Evolutionary conservation across 2,888 invertebrate genomes (phyloP), one percentile per base, ranked within the genome.

Genomic region (Keiferia lycopersicella): DNA sequence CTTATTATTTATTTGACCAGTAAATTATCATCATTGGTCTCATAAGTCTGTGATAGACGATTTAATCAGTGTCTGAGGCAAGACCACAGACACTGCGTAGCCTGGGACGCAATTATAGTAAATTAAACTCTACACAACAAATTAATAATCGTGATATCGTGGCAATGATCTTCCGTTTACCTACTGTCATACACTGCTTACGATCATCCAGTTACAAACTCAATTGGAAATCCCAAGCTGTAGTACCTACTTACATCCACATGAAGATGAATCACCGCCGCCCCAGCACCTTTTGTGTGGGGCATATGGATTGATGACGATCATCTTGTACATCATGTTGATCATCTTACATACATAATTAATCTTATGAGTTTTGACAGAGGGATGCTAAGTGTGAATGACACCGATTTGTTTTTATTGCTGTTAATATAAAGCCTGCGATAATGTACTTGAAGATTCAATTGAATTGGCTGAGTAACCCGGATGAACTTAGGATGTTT

Each of bases 351-450:
- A 0, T 45, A 22, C 50, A 8, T 18, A 16, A 22, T 59, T 41
- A 39, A 59, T 59, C 22, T 59, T 39, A 22, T 6, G 18, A 10
- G 39, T 70, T 72, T 68, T 71, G 74, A 69, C 71, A 75, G 64
- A 71, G 74, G 76, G 76, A 78, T 76, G 69, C 45, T 16, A 45
- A 56, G 45, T 60, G 60, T 60, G 60, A 60, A 60, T 48, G 45
- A 60, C 60, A 45, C 45, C 26, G 30, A n/a, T 14, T 53, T 26
- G 12, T 56, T 56, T n/a, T 26, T 34, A 34, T 34, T 18, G 51
- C 18, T 18, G n/a, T 56, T 58, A 30, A 38, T 38, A 20, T 58
- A 38, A 38, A 39, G 22, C 12, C 30, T 56, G 51, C 22, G 3
- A 51, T 51, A n/a, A n/a, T 45, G 45, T 45, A 45, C 45, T 45